Evolutionary conservation across 64 coral and sea anemone genomes (phyloP).

Genomic region (Trachythela sp.): DNA sequence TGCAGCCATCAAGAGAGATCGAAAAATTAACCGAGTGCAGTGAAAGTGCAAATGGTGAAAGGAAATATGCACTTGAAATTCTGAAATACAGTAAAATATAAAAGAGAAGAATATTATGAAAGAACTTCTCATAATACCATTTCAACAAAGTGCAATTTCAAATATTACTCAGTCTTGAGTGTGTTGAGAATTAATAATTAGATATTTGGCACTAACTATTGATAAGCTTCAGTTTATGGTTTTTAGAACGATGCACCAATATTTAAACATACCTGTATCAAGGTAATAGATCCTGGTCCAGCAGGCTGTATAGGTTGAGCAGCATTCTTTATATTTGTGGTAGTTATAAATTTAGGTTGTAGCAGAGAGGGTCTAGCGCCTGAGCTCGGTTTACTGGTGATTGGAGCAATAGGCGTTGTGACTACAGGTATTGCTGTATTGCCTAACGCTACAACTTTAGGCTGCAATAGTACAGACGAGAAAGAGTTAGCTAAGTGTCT

Average conservation of each 20-base stretch:
- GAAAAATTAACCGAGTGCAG: too few relatives aligned
- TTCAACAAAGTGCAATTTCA: too few relatives aligned
- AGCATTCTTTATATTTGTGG: conserved; percentile 73
- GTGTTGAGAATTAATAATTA: too few relatives aligned
- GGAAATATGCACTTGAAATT: too few relatives aligned
- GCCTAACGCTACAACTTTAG: background rate
- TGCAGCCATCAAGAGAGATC: too few relatives aligned
- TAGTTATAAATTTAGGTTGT: conserved; percentile 73
- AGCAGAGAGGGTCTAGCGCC: conserved; percentile 54
- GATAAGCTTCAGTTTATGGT: background rate
- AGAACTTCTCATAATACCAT: too few relatives aligned
- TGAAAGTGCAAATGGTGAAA: too few relatives aligned
- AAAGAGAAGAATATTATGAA: too few relatives aligned
- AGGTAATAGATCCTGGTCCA: conserved; percentile 58
- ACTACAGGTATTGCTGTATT: conserved; percentile 62
- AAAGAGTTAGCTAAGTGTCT: background rate
- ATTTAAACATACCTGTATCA: conserved; percentile 64
- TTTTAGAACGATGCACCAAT: background rate
- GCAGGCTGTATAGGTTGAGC: conserved; percentile 80
- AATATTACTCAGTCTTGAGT: too few relatives aligned
- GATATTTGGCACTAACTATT: too few relatives aligned
- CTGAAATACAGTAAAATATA: too few relatives aligned
- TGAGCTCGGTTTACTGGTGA: conserved; percentile 51
- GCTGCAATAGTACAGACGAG: background rate
- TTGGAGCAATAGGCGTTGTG: conserved; percentile 67